Evolutionary conservation across 2,888 invertebrate species (phyloP).

Genomic region (Scotopteryx bipunctaria): DNA sequence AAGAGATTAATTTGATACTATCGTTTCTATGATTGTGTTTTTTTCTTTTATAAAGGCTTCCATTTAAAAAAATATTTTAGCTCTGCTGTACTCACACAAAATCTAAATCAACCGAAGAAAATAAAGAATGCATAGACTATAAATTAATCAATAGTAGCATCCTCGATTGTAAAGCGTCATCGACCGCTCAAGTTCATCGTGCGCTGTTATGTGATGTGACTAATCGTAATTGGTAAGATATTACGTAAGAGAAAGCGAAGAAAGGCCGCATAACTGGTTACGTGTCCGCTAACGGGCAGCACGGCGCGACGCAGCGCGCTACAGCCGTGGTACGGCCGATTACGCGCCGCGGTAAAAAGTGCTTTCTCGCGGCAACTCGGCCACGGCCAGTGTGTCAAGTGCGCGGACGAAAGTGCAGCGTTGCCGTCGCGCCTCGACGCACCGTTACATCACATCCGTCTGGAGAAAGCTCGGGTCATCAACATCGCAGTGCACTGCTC

Average conservation of each 20-base stretch:
- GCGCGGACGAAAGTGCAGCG: slow-evolving; percentile 80
- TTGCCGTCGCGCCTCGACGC: slow-evolving; percentile 63
- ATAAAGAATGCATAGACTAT: slow-evolving; percentile 11
- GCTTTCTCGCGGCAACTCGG: slow-evolving; percentile 81
- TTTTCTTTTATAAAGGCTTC: no score
- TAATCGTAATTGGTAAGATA: slow-evolving; percentile 69
- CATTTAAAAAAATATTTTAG: no score
- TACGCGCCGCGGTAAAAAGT: slow-evolving; percentile 79
- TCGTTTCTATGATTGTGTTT: no score
- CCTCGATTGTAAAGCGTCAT: slow-evolving; percentile 51
- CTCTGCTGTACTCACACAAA: slow-evolving; percentile 10
- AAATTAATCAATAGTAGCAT: slow-evolving; percentile 35
- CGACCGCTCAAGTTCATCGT: slow-evolving; percentile 71
- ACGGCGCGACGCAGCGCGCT: slow-evolving; percentile 8
- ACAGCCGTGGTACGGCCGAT: slow-evolving; percentile 43
- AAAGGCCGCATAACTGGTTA: slow-evolving; percentile 74
- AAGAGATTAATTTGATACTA: no score
- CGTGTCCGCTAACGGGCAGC: slow-evolving; percentile 62
- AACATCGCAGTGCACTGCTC: slow-evolving; percentile 47
- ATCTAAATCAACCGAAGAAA: slow-evolving; percentile 34
- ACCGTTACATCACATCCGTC: slow-evolving; percentile 76
- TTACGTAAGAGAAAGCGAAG: slow-evolving; percentile 81
- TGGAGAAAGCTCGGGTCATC: slow-evolving; percentile 77
- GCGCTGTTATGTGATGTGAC: slow-evolving; percentile 70
- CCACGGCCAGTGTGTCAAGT: slow-evolving; percentile 84